Evolutionary conservation across 2,797 vertebrate genomes (phyloP).

Genomic region (Nannoperca australis): DNA sequence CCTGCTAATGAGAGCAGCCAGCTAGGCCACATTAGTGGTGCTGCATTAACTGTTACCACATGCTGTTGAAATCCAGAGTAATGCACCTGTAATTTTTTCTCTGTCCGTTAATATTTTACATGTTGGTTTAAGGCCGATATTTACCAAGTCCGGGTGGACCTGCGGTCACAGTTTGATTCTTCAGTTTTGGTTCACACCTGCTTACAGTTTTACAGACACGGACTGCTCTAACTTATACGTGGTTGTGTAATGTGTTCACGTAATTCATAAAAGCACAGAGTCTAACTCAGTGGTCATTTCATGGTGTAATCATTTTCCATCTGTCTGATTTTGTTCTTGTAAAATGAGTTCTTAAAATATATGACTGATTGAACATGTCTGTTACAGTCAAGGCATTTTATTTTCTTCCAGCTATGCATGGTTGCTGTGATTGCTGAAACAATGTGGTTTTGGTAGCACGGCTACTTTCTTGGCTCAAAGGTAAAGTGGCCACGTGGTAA

Average conservation of each 20-base stretch:
- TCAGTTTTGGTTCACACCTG: constrained; percentile 67
- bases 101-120: constrained; percentile 79
- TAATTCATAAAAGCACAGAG: constrained; percentile 63
- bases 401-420: constrained; percentile 15
- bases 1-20: constrained; percentile 77
- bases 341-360: constrained; percentile 30
- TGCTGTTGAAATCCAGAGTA: constrained; percentile 76
- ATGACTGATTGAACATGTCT: constrained; percentile 32
- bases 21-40: constrained; percentile 68
- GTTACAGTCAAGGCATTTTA: constrained; percentile 18
- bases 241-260: constrained; percentile 69
- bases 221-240: constrained; percentile 68
- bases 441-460: constrained; percentile 28
- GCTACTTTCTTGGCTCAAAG: constrained; percentile 7
- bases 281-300: constrained; percentile 56
- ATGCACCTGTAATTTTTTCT: constrained; percentile 76
- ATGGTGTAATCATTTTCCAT: constrained; percentile 50
- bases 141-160: constrained; percentile 59
- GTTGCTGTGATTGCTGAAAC: constrained; percentile 29
- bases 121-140: constrained; percentile 50
- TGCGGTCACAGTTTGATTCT: constrained; percentile 57
- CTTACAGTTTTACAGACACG: constrained; percentile 74
- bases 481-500: constrained; percentile 27
- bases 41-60: constrained; percentile 80
- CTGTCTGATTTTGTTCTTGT: constrained; percentile 48